A percentile compares a stretch with the other conserved stretches of the same genome.
phyloP scores from a whole-genome alignment of 2,797 vertebrate species.

The Fringilla coelebs region DNA sequence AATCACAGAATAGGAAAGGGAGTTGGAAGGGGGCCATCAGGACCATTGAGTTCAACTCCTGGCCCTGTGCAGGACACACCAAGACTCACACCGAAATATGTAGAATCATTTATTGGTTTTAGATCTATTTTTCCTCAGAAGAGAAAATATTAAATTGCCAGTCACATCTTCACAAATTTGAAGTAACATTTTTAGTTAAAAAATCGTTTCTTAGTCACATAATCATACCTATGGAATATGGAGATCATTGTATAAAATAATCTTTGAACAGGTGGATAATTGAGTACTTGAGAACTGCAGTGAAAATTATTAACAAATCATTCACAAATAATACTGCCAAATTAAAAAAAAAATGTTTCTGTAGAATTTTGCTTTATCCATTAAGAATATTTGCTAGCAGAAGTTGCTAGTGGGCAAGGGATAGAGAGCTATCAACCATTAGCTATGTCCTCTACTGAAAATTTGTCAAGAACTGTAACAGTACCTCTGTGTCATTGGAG shows the following conservation, averaged over 20 bases:
- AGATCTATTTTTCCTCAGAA: background rate
- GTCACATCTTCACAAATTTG: background rate
- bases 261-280: background rate
- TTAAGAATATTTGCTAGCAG: background rate
- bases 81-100: background rate
- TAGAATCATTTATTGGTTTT: background rate
- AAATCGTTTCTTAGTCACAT: background rate
- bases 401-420: background rate
- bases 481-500: background rate
- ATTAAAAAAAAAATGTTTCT: background rate
- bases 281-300: background rate
- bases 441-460: background rate
- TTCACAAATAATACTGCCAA: background rate
- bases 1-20: background rate
- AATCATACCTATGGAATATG: background rate
- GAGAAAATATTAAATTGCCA: background rate
- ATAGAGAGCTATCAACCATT: background rate
- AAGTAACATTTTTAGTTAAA: background rate
- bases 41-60: background rate
- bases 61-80: background rate
- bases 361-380: background rate
- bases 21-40: background rate
- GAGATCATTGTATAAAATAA: background rate
- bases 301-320: background rate
- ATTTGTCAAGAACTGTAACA: conserved; percentile 2